phyloP scores from a whole-genome alignment of 1,140 invertebrate species.

The Whitmania pigra region DNA sequence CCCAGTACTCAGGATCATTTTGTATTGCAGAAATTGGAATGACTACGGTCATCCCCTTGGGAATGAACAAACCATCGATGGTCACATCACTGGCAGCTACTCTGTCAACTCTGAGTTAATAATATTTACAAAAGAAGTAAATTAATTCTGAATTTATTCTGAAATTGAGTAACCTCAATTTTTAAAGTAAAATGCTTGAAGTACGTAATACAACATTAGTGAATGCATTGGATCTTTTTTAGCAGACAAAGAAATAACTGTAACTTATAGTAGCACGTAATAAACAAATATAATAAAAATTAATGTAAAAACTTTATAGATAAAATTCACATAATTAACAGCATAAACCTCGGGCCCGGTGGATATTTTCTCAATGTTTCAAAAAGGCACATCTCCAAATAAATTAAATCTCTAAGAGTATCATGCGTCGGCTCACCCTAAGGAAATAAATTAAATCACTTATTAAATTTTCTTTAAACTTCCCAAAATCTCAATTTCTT shows the following conservation, averaged over 20 bases:
- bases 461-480: neutral
- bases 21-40: constrained; percentile 49
- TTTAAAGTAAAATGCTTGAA: too few species aligned
- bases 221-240: neutral
- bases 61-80: constrained; percentile 28
- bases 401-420: constrained; percentile 32
- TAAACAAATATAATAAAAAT: neutral
- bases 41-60: constrained; percentile 35
- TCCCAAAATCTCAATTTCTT: constrained; percentile 4
- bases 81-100: constrained; percentile 14
- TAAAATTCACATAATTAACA: neutral
- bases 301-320: too few species aligned
- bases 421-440: constrained; percentile 31
- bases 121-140: too few species aligned
- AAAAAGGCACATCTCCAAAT: constrained; percentile 37
- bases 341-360: constrained; percentile 29
- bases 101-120: constrained; percentile 3
- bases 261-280: too few species aligned
- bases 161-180: too few species aligned
- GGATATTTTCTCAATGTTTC: constrained; percentile 39
- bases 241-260: too few species aligned
- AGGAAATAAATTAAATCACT: neutral
- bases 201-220: neutral
- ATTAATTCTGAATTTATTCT: too few species aligned
- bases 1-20: constrained; percentile 39